Percentiles rank a stretch among this genome's conserved stretches.
Evolutionary conservation across 2,888 invertebrate genomes (phyloP).

Genomic region (Sinelater perroti): DNA sequence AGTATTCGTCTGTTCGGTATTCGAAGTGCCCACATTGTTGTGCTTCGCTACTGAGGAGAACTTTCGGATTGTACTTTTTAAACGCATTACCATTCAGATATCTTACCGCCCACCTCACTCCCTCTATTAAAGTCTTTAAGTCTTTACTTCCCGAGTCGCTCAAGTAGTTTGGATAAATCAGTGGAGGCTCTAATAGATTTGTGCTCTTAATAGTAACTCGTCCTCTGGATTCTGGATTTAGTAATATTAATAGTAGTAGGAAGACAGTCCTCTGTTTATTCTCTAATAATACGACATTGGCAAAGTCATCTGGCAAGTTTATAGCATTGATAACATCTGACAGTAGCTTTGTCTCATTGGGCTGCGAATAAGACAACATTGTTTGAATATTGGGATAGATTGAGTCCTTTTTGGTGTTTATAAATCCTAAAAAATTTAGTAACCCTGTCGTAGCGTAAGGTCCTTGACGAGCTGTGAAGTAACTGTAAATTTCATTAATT

Average conservation of each 20-base stretch:
- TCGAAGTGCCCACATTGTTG: constrained; percentile 50
- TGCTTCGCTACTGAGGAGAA: constrained; percentile 56
- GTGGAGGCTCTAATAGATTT: constrained; percentile 67
- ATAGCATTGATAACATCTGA: constrained; percentile 7
- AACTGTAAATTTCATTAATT: constrained; percentile 56
- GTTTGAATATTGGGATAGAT: constrained; percentile 69
- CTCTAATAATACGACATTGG: background rate
- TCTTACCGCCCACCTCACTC: constrained; percentile 59
- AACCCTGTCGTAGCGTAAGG: constrained; percentile 60
- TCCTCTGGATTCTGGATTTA: constrained; percentile 65
- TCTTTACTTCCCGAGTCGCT: constrained; percentile 62
- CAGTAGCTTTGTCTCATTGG: constrained; percentile 31
- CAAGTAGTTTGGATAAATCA: constrained; percentile 71
- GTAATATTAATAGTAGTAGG: constrained; percentile 50
- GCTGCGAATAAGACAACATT: too few species aligned
- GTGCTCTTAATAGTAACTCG: constrained; percentile 63
- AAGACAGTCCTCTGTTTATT: background rate
- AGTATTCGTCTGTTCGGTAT: constrained; percentile 61
- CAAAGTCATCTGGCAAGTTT: constrained; percentile 4
- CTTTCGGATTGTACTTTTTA: constrained; percentile 53
- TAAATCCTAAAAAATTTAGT: constrained; percentile 61
- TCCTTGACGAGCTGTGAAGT: constrained; percentile 62
- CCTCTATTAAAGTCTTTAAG: constrained; percentile 62
- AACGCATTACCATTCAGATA: constrained; percentile 60
- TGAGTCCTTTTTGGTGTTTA: constrained; percentile 58